Evolutionary conservation across 2,797 vertebrate genomes (phyloP), one percentile per base, ranked within the genome.

Genomic region (Clarias laeviceps): DNA sequence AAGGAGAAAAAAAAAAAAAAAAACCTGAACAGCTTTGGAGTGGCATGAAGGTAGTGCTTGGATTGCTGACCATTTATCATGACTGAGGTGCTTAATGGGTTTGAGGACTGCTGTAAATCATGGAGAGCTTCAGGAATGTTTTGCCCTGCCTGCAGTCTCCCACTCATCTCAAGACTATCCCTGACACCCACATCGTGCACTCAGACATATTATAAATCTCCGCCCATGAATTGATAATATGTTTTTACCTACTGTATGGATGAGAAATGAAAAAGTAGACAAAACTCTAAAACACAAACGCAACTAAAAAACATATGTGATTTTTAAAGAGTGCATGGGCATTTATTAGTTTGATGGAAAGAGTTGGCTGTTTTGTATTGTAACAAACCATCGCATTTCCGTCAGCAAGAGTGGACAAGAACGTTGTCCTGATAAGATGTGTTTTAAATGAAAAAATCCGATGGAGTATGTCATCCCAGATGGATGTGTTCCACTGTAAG

Each of bases 91-190:
- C 70, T 87, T 69, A 85, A 86, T 86, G 82, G 76, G 34, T 84
- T 83, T 68, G 65, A 54, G 57, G 86, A 76, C 80, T 56, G 45
- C 79, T 86, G 83, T 89, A 89, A 89, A 89, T 89, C 88, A 88
- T 65, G 12, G 57, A 65, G 64, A 81, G 82, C 18, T 74, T 70
- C 50, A 80, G 72, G 61, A 77, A 86, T 82, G 50, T 84, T 74
- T 66, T 68, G 85, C 64, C 34, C 82, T 83, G 84, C 68, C 86
- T 80, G 68, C 72, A 45, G 59, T 84, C 79, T 40, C 83, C 34
- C 73, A 50, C 72, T 88, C 65, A 85, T 84, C 74, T 54, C 86
- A 84, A 74, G 66, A 56, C 74, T 84, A 77, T 88, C 73, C 69
- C 50, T 72, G 80, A 86, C 87, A 77, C 86, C 85, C 82, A 84